Evolutionary conservation across 2,113 vertebrate genomes (phyloP).

Genomic region (Grantiella picta): DNA sequence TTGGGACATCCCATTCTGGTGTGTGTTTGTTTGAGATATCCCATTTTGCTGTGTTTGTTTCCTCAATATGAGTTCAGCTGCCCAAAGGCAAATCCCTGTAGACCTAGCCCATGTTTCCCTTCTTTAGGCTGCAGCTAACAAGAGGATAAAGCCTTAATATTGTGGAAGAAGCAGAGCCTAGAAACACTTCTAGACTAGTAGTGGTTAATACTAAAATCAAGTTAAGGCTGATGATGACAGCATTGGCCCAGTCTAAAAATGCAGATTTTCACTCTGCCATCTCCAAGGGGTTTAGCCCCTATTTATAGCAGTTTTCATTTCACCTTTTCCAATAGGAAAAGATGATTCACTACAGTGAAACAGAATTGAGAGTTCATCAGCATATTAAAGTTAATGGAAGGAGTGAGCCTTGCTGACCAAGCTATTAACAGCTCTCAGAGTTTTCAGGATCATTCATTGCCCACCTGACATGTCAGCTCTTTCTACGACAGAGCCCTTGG

Average conservation of each 20-base stretch:
- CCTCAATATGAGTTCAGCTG: not conserved
- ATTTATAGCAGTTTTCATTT: conserved; percentile 19
- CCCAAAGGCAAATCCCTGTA: not conserved
- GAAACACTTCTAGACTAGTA: not conserved
- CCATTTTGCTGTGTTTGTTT: not conserved
- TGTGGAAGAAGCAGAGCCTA: not conserved
- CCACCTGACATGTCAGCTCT: conserved; percentile 3
- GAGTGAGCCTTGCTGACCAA: conserved; percentile 10
- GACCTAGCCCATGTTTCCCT: not conserved
- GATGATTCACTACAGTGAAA: not conserved
- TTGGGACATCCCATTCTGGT: not conserved
- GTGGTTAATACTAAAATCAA: conserved; percentile 5
- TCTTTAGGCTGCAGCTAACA: not conserved
- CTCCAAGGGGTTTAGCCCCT: not conserved
- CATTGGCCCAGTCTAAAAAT: not conserved
- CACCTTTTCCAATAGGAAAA: conserved; percentile 20
- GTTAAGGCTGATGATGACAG: not conserved
- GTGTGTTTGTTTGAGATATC: not conserved
- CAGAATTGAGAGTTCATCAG: not conserved
- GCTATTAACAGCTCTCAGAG: not conserved
- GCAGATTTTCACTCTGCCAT: not conserved
- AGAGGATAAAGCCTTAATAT: not conserved
- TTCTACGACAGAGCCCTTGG: not conserved
- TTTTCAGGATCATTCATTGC: not conserved
- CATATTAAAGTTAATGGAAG: conserved; percentile 21